A percentile compares a stretch with the other conserved stretches of the same genome.
These are phyloP conservation scores for Agrilus cyanescens DNA, from an alignment of 2,888 invertebrate species.

Conservation along the genomic window DNA sequence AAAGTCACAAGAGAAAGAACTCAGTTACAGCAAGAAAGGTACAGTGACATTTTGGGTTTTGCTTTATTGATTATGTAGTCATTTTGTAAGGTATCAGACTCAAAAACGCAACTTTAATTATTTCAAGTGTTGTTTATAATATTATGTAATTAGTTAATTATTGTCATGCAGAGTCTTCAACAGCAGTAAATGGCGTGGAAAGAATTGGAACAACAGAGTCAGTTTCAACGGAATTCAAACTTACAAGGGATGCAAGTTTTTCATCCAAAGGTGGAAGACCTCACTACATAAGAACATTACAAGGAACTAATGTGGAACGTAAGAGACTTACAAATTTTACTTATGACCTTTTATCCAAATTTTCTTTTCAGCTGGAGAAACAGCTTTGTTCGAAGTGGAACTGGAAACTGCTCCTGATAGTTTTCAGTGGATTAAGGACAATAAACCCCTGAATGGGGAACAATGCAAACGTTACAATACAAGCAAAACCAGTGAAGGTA, in stretches of 20 bases:
- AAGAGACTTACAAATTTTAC: conserved; percentile 32
- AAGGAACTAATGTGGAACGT: conserved; percentile 71
- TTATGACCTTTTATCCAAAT: conserved; percentile 3
- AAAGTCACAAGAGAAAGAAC: too few species aligned
- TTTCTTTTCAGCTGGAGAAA: conserved; percentile 59
- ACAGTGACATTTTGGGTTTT: too few species aligned
- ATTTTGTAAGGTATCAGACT: too few species aligned
- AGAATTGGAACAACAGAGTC: conserved; percentile 6
- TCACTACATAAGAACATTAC: conserved; percentile 59
- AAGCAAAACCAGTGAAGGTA: conserved; percentile 45
- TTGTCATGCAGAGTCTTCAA: background rate
- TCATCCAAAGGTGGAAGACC: conserved; percentile 46
- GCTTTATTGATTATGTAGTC: too few species aligned
- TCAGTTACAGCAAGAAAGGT: too few species aligned
- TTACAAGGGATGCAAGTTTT: conserved; percentile 21
- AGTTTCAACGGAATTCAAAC: conserved; percentile 14
- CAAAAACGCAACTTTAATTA: too few species aligned
- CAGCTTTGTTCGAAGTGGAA: conserved; percentile 68
- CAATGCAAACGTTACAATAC: conserved; percentile 58
- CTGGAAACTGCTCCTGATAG: conserved; percentile 51
- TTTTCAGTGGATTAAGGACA: conserved; percentile 80
- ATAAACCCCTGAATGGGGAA: conserved; percentile 61
- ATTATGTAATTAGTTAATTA: too few species aligned
- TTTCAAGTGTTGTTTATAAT: too few species aligned
- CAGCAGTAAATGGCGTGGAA: conserved; percentile 13